Evolutionary conservation across 2,888 invertebrate species (phyloP).

Genomic region (Yponomeuta cagnagella): DNA sequence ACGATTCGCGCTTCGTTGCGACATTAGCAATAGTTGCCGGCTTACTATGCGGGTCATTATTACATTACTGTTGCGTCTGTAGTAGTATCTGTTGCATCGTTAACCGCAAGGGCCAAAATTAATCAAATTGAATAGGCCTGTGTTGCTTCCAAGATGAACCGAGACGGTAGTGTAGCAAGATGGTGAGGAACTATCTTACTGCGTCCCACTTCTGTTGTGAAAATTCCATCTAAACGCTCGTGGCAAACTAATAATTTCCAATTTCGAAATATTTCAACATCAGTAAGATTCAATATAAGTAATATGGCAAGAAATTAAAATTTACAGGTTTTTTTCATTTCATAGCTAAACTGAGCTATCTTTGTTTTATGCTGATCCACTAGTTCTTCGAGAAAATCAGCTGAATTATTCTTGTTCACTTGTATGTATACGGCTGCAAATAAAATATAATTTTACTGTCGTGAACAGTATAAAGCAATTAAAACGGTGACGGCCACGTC

Average conservation of each 20-base stretch:
- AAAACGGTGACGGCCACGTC: too few relatives aligned
- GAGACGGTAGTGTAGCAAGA: not conserved
- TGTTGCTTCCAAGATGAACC: not conserved
- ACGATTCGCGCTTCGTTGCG: constrained; percentile 30
- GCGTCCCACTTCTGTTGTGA: not conserved
- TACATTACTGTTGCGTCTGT: constrained; percentile 40
- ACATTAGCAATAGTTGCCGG: constrained; percentile 38
- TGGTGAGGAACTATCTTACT: not conserved
- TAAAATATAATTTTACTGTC: too few relatives aligned
- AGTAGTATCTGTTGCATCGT: constrained; percentile 21
- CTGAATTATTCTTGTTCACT: too few relatives aligned
- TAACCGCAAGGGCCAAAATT: constrained; percentile 2
- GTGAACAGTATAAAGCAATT: too few relatives aligned
- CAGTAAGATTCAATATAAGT: too few relatives aligned
- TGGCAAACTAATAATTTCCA: not conserved
- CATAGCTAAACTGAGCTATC: too few relatives aligned
- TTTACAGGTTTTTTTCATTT: too few relatives aligned
- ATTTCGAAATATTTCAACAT: too few relatives aligned
- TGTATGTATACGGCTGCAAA: too few relatives aligned
- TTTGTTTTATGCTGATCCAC: too few relatives aligned
- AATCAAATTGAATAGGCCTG: not conserved
- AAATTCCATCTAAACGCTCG: not conserved
- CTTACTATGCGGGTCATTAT: constrained; percentile 69
- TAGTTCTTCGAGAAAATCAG: too few relatives aligned
- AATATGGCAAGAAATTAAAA: too few relatives aligned